Conservation (phyloP, 2,113 vertebrate species). For the Excalfactoria chinensis region DNA sequence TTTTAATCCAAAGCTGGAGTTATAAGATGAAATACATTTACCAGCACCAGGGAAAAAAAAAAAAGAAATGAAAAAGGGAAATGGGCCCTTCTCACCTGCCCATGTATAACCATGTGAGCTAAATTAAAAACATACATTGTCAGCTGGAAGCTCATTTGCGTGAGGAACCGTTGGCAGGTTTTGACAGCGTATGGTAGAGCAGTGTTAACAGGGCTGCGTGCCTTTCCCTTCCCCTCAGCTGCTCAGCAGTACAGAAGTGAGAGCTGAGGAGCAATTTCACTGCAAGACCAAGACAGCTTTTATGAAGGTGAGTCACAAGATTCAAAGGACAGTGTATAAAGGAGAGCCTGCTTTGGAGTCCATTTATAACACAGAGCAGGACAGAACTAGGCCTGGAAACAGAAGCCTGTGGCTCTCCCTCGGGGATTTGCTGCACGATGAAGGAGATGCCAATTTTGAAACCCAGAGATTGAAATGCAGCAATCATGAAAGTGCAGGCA, state of each 20-base stretch:
- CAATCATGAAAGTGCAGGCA: not conserved
- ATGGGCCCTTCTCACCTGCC: conserved; percentile 45
- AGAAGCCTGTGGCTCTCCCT: not conserved
- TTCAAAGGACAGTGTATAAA: not conserved
- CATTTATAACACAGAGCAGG: not conserved
- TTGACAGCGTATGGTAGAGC: not conserved
- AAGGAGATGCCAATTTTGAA: not conserved
- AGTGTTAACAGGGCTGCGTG: not conserved
- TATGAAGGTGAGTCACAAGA: not conserved
- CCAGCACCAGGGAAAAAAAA: not conserved
- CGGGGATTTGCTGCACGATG: not conserved
- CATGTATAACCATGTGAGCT: conserved; percentile 43
- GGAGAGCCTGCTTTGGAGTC: conserved; percentile 21
- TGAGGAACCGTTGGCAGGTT: not conserved
- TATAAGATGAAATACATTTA: conserved; percentile 61
- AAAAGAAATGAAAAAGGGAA: conserved; percentile 41
- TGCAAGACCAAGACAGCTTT: not conserved
- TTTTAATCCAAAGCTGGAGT: conserved; percentile 66
- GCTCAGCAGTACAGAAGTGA: not conserved
- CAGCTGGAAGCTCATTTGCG: conserved; percentile 41
- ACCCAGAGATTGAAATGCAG: not conserved
- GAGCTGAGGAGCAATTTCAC: not conserved
- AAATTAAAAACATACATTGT: conserved; percentile 62
- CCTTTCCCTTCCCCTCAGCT: not conserved
- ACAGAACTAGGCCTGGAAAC: not conserved